Conservation (phyloP, 2,113 vertebrate species). For the Cynopterus brachyotis region DNA sequence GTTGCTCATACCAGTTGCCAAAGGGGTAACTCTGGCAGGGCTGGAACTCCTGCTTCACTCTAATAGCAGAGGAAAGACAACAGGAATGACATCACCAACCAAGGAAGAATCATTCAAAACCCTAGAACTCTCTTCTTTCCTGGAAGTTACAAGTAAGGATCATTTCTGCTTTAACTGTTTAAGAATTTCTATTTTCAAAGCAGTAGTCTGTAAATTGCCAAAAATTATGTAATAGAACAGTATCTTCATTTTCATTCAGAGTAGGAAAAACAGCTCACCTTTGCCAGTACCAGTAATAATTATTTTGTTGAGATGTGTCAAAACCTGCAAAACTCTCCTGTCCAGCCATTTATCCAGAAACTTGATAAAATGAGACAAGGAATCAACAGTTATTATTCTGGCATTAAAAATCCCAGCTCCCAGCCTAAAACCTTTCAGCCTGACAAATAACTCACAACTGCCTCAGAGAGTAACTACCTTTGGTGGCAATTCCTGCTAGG, state of each 20-base stretch:
- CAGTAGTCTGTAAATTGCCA: not conserved
- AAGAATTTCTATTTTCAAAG: not conserved
- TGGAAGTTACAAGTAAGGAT: not conserved
- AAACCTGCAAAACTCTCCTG: not conserved
- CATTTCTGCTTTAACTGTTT: not conserved
- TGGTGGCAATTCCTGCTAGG: not conserved
- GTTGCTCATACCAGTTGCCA: slow-evolving; percentile 86
- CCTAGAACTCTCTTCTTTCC: not conserved
- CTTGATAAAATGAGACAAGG: not conserved
- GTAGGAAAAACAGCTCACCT: slow-evolving; percentile 48
- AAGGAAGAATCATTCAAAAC: not conserved
- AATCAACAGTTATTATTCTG: not conserved
- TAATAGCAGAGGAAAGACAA: slow-evolving; percentile 72
- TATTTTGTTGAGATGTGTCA: not conserved
- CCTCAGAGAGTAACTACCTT: not conserved
- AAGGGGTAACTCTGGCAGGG: slow-evolving; percentile 83
- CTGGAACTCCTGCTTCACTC: slow-evolving; percentile 87
- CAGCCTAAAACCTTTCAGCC: not conserved
- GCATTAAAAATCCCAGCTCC: not conserved
- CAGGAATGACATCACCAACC: not conserved
- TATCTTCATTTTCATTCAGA: not conserved
- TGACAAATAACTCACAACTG: not conserved
- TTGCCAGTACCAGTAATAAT: slow-evolving; percentile 49
- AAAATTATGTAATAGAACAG: not conserved
- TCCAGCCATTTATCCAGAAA: slow-evolving; percentile 40